Percentiles rank a stretch among this genome's conserved stretches.
These are phyloP conservation scores for Ooceraea biroi DNA, from an alignment of 1,140 invertebrate genomes.

Conservation along the genomic window DNA sequence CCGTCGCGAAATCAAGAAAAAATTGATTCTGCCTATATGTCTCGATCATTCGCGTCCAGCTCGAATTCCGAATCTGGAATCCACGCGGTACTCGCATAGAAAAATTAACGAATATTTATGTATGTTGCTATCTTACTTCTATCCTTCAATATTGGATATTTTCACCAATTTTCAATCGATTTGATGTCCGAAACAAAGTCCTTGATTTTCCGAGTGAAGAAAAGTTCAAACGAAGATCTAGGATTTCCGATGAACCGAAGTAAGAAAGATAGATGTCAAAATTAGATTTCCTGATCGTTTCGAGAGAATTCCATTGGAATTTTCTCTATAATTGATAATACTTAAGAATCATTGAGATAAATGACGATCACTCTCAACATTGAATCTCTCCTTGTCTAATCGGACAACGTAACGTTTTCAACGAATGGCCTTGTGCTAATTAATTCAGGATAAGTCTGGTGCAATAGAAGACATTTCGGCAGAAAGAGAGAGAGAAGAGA, in stretches of 20 bases:
- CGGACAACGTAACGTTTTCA: background rate
- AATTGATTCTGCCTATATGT: conserved; percentile 7
- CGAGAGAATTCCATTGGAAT: background rate
- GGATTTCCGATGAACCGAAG: background rate
- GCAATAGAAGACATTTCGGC: background rate
- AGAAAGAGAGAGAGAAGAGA: too few species aligned
- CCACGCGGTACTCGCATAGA: too few species aligned
- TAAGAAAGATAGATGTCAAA: background rate
- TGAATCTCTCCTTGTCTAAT: background rate
- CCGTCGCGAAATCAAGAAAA: conserved; percentile 8
- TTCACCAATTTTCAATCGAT: too few species aligned
- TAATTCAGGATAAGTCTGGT: background rate
- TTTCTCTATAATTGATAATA: background rate
- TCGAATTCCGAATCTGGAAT: background rate
- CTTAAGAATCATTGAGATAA: background rate
- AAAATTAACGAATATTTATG: conserved; percentile 1
- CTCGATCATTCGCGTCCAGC: background rate
- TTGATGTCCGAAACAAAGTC: too few species aligned
- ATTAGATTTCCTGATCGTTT: background rate
- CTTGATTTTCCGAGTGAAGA: too few species aligned
- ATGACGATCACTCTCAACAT: background rate
- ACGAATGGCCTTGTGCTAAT: conserved; percentile 10
- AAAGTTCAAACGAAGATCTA: background rate
- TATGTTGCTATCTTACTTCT: too few species aligned
- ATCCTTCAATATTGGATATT: too few species aligned